Percentiles rank a stretch among this genome's conserved stretches.
Evolutionary conservation across 2,888 invertebrate genomes (phyloP).

Genomic region (Agrochola circellaris): DNA sequence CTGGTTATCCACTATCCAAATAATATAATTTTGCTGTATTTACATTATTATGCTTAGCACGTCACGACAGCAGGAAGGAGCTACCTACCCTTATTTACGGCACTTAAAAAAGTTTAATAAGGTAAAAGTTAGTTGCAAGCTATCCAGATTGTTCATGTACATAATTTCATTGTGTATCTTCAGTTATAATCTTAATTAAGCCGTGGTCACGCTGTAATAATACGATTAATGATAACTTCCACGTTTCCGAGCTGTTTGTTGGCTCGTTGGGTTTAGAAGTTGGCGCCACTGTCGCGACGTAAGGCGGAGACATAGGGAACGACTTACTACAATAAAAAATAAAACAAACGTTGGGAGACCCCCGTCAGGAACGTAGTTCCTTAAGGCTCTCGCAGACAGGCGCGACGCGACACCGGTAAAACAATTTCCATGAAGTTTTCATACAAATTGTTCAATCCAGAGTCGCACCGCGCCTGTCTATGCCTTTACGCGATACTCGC

Average conservation of each 20-base stretch:
- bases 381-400: no score
- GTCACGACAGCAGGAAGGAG: slow-evolving; percentile 16
- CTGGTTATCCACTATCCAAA: neutral
- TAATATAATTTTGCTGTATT: neutral
- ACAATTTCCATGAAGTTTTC: no score
- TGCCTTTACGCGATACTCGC: neutral
- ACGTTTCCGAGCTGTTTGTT: slow-evolving; percentile 79
- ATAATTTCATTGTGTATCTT: slow-evolving; percentile 72
- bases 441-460: no score
- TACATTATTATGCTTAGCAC: neutral
- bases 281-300: slow-evolving; percentile 69
- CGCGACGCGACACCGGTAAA: no score
- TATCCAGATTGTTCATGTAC: slow-evolving; percentile 55
- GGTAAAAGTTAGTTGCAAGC: slow-evolving; percentile 50
- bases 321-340: neutral
- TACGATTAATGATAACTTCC: slow-evolving; percentile 79
- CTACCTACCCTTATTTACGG: slow-evolving; percentile 30
- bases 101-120: slow-evolving; percentile 47
- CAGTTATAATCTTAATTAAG: slow-evolving; percentile 82
- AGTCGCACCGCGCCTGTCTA: no score
- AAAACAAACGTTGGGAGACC: neutral
- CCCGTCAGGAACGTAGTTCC: no score
- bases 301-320: slow-evolving; percentile 45
- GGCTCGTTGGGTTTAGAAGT: slow-evolving; percentile 80
- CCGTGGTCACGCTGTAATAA: slow-evolving; percentile 84